These are phyloP conservation scores for Meta bourneti DNA, from an alignment of 2,888 invertebrate genomes.

Conservation along the genomic window DNA sequence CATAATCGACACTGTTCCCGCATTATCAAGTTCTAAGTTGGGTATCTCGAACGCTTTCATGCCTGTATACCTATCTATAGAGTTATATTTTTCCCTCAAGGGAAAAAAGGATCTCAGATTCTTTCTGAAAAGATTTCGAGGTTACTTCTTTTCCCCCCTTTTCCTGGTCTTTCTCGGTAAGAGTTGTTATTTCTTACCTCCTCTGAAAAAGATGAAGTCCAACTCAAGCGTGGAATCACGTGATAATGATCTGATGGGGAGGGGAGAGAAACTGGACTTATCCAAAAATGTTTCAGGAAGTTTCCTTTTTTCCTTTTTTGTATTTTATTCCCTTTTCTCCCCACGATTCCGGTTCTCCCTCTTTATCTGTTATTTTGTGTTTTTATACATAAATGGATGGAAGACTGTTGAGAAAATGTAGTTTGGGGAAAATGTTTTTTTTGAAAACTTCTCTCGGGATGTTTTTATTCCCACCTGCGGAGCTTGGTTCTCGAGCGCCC, in stretches of 20 bases:
- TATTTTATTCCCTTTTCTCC: background rate
- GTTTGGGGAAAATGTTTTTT: background rate
- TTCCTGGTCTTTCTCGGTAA: background rate
- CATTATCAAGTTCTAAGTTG: background rate
- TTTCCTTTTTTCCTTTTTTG: background rate
- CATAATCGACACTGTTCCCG: background rate
- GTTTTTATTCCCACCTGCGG: background rate
- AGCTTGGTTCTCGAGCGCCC: background rate
- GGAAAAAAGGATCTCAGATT: conserved; percentile 23
- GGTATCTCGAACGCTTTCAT: background rate
- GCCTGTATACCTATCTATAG: conserved; percentile 18
- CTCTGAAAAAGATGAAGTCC: conserved; percentile 25
- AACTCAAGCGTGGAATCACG: conserved; percentile 2
- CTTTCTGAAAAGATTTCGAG: conserved; percentile 34
- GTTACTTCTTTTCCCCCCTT: background rate
- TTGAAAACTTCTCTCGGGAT: background rate
- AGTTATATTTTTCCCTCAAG: conserved; percentile 41
- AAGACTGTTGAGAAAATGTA: background rate
- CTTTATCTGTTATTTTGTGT: conserved; percentile 1
- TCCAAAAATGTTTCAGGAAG: background rate
- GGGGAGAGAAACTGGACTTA: background rate
- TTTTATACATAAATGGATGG: background rate
- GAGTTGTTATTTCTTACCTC: background rate
- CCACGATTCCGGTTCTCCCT: background rate
- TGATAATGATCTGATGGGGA: conserved; percentile 39